A percentile compares a stretch with the other conserved stretches of the same genome.
Evolutionary conservation across 2,113 vertebrate genomes (phyloP).

Genomic region (Vulpes vulpes): DNA sequence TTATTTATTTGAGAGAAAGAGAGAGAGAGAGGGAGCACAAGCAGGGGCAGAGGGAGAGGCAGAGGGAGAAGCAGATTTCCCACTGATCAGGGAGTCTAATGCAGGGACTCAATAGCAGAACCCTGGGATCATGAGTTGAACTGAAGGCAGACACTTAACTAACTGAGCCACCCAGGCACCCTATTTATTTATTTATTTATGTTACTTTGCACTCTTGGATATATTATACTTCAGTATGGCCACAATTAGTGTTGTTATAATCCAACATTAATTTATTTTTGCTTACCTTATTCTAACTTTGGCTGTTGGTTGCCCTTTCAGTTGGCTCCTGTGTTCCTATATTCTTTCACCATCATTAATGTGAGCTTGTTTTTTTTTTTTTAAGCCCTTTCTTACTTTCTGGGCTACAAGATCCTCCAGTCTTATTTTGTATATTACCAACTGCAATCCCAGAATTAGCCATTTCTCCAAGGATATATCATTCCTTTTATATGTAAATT

Average conservation of each 20-base stretch:
- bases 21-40: neutral
- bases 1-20: neutral
- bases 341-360: neutral
- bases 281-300: neutral
- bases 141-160: neutral
- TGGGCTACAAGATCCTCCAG: neutral
- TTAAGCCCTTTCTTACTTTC: neutral
- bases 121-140: neutral
- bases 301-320: neutral
- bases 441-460: neutral
- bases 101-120: neutral
- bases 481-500: neutral
- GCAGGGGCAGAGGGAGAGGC: neutral
- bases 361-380: neutral
- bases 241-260: neutral
- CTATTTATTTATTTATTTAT: neutral
- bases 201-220: neutral
- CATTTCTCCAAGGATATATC: neutral
- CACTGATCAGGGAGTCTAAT: neutral
- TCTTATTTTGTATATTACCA: neutral
- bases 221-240: neutral
- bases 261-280: neutral
- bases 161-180: neutral
- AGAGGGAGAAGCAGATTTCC: neutral
- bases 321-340: neutral